Percentiles rank a stretch among this genome's conserved stretches.
Evolutionary conservation across 2,888 invertebrate species (phyloP).

Genomic region (Dorcus hopei): DNA sequence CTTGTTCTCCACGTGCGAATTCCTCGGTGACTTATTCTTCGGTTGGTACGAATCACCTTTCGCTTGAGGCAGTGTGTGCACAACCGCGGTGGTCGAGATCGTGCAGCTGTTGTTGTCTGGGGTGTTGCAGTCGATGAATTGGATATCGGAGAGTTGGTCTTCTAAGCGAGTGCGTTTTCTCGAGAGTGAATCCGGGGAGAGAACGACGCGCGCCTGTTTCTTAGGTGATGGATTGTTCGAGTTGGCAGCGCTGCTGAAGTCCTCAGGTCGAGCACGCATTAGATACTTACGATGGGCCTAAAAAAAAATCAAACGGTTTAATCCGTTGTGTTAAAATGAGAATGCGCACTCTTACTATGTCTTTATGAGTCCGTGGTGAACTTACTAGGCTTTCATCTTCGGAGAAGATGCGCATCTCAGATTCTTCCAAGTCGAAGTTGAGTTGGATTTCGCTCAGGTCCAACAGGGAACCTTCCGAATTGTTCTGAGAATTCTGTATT

Average conservation of each 20-base stretch:
- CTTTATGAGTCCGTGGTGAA: conserved; percentile 54
- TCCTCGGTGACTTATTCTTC: conserved; percentile 46
- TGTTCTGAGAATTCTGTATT: conserved; percentile 57
- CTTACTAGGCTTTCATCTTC: conserved; percentile 74
- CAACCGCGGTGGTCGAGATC: conserved; percentile 42
- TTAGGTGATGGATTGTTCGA: conserved; percentile 61
- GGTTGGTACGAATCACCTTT: conserved; percentile 40
- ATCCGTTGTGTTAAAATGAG: background rate
- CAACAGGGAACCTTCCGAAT: conserved; percentile 50
- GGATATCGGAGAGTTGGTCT: conserved; percentile 73
- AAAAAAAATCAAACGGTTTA: conserved; percentile 26
- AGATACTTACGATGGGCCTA: conserved; percentile 52
- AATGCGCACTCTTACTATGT: conserved; percentile 16
- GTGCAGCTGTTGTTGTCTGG: conserved; percentile 57
- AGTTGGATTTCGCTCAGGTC: conserved; percentile 83
- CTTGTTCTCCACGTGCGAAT: conserved; percentile 38
- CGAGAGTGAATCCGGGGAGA: conserved; percentile 51
- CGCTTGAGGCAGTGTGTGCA: conserved; percentile 34
- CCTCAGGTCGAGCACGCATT: conserved; percentile 55
- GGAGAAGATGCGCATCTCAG: conserved; percentile 85
- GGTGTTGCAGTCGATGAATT: conserved; percentile 78
- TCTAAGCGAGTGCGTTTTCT: conserved; percentile 70
- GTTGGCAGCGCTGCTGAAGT: conserved; percentile 54
- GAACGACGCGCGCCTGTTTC: conserved; percentile 56
- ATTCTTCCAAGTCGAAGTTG: conserved; percentile 79